Base-by-base conservation (phyloP, 2,113 vertebrate genomes). In the Clupea harengus region DNA sequence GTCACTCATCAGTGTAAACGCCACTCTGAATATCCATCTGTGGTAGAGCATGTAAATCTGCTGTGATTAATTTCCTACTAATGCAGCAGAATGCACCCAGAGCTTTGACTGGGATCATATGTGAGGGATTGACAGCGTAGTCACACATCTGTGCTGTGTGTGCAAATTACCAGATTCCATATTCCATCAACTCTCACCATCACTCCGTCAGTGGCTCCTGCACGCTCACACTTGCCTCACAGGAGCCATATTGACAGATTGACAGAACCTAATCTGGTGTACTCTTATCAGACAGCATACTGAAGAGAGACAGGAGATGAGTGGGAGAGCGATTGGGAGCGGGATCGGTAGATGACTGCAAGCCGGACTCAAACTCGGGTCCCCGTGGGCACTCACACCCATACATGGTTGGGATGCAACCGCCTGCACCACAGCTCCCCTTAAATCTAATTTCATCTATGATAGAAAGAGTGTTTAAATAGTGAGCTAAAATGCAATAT, bases 1-100 rank as follows among this genome's bases (percentile, higher is more conserved):
- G 50, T 54, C 50, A 54, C 50, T 54, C 50, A 83, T 81, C 20
- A 67, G 81, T 75, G 18, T 17, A 82, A 83, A 83, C 52, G 64
- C 45, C 39, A 83, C n/a, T 83, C 18, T 67, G n/a, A 67, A 67
- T 25, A 67, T 28, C n/a, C 25, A n/a, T n/a, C 60, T 8, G 60
- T 67, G 8, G 22, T 67, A 6, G 22, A 67, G 60, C 60, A 10
- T 25, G 60, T 9, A 67, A 25, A 67, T 67, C 60, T 67, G 60
- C 60, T 67, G 60, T 67, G 60, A 67, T 67, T 67, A 67, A 67
- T 28, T 67, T 25, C 25, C 6, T 5, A 67, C 60, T 67, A 67
- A 67, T 67, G 60, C 60, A 6, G 60, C 60, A 67, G 60, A 67
- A 28, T 25, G 60, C 60, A 67, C 60, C 20, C 10, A 67, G 60